Conservation (phyloP, 1,140 invertebrate genomes). For the Drosophila saltans region DNA sequence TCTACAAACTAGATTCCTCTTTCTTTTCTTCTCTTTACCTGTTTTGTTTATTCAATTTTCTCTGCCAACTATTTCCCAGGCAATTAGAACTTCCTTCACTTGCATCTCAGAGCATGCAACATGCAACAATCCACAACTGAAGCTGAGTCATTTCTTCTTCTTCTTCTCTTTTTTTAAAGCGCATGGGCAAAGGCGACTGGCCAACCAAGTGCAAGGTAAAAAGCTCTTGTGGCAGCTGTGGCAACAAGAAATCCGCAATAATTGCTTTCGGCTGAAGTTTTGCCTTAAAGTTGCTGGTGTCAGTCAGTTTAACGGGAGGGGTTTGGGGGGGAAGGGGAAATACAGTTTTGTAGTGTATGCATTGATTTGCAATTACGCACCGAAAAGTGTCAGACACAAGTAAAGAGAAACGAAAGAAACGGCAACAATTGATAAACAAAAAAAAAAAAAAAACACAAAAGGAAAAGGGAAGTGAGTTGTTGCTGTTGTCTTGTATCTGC, state of each 20-base stretch:
- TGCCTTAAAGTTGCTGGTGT: not conserved
- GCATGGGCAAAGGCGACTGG: conserved; percentile 27
- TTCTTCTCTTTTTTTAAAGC: not conserved
- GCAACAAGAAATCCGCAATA: conserved; percentile 26
- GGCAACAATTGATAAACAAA: conserved; percentile 50
- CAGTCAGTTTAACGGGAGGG: conserved; percentile 4
- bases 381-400: conserved; percentile 44
- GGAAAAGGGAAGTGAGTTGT: conserved; percentile 43
- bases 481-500: conserved; percentile 19
- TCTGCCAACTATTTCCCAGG: conserved; percentile 40
- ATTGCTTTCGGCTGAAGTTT: conserved; percentile 24
- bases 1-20: not conserved
- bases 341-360: conserved; percentile 43
- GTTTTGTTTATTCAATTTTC: conserved; percentile 34
- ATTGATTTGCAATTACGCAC: conserved; percentile 58
- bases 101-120: conserved; percentile 21
- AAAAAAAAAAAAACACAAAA: not conserved
- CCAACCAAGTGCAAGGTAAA: conserved; percentile 18
- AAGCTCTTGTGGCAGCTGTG: conserved; percentile 14
- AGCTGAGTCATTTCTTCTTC: conserved; percentile 31
- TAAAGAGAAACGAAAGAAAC: too few species aligned
- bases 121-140: conserved; percentile 7
- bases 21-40: not conserved
- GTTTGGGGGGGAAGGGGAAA: conserved; percentile 34
- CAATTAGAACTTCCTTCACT: conserved; percentile 53